Evolutionary conservation across 2,113 vertebrate genomes (phyloP), one percentile per base, ranked within the genome.

Genomic region (Ciconia maguari): DNA sequence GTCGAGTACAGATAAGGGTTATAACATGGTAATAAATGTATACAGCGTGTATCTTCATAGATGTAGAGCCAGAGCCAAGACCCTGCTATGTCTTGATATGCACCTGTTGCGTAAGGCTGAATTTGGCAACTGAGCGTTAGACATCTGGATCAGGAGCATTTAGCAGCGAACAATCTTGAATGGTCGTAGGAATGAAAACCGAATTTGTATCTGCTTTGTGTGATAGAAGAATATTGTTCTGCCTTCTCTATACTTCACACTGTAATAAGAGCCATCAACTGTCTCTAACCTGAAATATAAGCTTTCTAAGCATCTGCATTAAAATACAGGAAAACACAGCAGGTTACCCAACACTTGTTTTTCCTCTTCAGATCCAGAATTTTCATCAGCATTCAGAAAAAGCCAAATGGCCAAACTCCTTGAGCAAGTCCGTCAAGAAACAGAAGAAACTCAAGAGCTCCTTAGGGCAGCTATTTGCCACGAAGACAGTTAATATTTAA

Each of bases 391-490:
- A 24, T 97, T 98, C 86, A 95, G 71, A 68, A 87, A 92, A 80
- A 95, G 89, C 79, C 93, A 94, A 74, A 77, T 97, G 77, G 90
- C 83, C 72, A 86, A 94, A 83, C 96, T 96, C 83, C 97, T 98
- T 55, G 76, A 97, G 49, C 93, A 94, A 93, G 30, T 98, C 62
- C 91, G 10, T 55, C 97, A 97, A 75, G 97, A 98, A 84, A 98
- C 97, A 69, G 96, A 97, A 83, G 96, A 98, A 96, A 98, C 96
- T 54, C 97, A 96, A 79, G 95, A 97, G 55, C 95, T 98, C 65
- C 98, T 98, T 13, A 92, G 78, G 91, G 86, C 75, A 90, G 97
- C 93, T 83, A 30, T 96, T 61, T 94, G 49, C 92, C 81, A 81
- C 0, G 76, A 94, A 83, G 92, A 96, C 17, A 93, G 79, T 86